Evolutionary conservation across 2,888 invertebrate species (phyloP), one percentile per base, ranked within the genome.

Genomic region (Yponomeuta sedellus): DNA sequence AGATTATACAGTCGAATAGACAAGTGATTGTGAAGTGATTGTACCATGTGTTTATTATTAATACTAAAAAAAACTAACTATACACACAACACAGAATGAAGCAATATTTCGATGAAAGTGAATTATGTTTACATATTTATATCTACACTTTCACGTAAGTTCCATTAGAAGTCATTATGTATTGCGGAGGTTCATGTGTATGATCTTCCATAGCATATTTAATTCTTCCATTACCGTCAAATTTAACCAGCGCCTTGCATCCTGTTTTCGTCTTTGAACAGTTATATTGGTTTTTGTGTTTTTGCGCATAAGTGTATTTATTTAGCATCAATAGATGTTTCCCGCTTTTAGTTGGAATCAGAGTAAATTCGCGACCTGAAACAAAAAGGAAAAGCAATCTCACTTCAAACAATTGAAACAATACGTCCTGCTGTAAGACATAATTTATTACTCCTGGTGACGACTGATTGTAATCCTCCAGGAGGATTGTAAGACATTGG

Each of bases 201-300:
- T 73, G 68, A 16, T 66, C 66, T 39, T 22, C 34, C 5, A 22
- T 19, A 34, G n/a, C 70, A 25, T 69, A 11, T 66, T 58, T n/a
- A 69, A 68, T 39, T 64, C 67, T n/a, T 68, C 68, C 11, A 59
- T 61, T 22, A 16, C 67, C 61, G 58, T 67, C 66, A 68, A 75
- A 57, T 19, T 70, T 72, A 2, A 74, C 66, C 34, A 20, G n/a
- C 19, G 65, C 65, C 34, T 58, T 58, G 16, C 65, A 67, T 11
- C 68, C 61, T 12, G 28, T n/a, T 16, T n/a, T 16, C 40, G 52
- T 64, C 59, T 66, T 69, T 0, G 74, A 73, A 66, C 75, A 76
- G 58, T 67, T 66, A 63, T 59, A 68, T 5, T 34, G 28, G 3
- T 20, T 67, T 16, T 22, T 71, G 10, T 25, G 16, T 20, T n/a